Conservation (phyloP, 37 sponge, comb jelly and placozoan species). For the Tethya wilhelma region DNA sequence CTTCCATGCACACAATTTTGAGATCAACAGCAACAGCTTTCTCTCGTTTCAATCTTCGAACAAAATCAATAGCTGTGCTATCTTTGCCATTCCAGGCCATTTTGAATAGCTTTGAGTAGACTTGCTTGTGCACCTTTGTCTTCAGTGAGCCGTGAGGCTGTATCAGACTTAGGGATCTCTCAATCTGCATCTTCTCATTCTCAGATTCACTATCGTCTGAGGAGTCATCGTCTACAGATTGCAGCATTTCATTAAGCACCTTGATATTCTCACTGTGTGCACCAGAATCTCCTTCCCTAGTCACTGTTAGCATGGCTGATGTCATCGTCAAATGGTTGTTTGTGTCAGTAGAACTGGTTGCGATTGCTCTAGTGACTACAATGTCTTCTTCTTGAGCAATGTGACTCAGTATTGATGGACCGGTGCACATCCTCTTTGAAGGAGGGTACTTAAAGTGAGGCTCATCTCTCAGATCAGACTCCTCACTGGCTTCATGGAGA, state of each 20-base stretch:
- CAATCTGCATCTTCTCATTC: no score
- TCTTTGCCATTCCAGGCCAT: conserved; percentile 52
- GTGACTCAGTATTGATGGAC: no score
- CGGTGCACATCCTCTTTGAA: not conserved
- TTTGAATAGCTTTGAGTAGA: conserved; percentile 37
- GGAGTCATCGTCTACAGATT: not conserved
- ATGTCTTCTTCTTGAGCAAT: no score
- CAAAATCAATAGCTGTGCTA: conserved; percentile 2
- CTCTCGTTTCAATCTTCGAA: not conserved
- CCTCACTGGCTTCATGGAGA: not conserved
- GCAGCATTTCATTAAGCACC: not conserved
- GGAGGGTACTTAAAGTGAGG: not conserved
- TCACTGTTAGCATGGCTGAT: no score
- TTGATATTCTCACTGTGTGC: no score
- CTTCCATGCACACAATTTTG: conserved; percentile 49
- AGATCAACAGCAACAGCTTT: conserved; percentile 13
- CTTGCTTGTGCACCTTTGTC: not conserved
- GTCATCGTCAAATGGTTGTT: no score
- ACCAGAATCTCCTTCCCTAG: no score
- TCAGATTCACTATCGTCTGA: no score
- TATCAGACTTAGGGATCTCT: conserved; percentile 16
- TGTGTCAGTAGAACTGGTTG: no score
- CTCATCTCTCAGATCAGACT: not conserved
- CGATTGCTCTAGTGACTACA: no score
- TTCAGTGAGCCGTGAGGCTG: conserved; percentile 20